These are phyloP conservation scores for Dipodomys merriami DNA, from an alignment of 2,113 vertebrate species.

Conservation along the genomic window DNA sequence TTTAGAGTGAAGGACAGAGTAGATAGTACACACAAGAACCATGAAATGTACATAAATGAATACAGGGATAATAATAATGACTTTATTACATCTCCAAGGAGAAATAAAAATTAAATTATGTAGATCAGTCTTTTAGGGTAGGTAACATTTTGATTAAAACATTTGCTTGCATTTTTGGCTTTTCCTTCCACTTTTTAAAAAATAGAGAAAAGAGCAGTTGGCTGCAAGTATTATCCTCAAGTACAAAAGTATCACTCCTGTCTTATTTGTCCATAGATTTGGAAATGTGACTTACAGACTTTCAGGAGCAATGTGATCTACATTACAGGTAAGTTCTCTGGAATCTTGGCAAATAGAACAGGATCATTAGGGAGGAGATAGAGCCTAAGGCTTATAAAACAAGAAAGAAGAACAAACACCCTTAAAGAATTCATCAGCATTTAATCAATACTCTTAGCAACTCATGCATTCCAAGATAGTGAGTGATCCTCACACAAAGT, in stretches of 20 bases:
- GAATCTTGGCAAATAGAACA: slow-evolving; percentile 26
- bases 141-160: neutral
- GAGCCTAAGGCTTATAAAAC: neutral
- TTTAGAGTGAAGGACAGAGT: slow-evolving; percentile 10
- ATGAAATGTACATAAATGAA: slow-evolving; percentile 21
- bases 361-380: neutral
- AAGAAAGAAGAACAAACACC: neutral
- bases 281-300: neutral
- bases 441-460: neutral
- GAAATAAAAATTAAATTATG: slow-evolving; percentile 16
- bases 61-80: neutral
- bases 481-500: neutral
- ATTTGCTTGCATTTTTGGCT: neutral
- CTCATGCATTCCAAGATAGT: neutral
- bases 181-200: neutral
- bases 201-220: neutral
- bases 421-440: neutral
- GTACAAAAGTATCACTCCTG: neutral
- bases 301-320: neutral
- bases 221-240: neutral
- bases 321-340: neutral
- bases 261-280: neutral
- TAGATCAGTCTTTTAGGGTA: neutral
- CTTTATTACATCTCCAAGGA: slow-evolving; percentile 41
- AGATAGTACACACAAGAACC: neutral